These are phyloP conservation scores for Campylomormyrus tamandua DNA, from an alignment of 2,113 vertebrate species.

Conservation along the genomic window DNA sequence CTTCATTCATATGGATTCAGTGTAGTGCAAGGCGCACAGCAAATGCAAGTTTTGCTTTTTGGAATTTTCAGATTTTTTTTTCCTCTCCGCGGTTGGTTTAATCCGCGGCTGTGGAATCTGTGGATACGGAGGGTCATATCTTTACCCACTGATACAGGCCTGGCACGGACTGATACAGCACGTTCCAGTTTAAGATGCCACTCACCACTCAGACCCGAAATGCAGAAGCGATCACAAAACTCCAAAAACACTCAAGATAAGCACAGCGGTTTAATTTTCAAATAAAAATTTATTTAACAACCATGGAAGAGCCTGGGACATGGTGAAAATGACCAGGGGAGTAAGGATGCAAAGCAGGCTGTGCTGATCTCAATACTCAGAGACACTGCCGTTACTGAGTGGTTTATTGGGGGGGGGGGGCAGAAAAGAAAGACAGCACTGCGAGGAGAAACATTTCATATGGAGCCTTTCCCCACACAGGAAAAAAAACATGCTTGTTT, in stretches of 20 bases:
- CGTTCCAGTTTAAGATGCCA: neutral
- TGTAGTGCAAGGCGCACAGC: neutral
- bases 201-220: neutral
- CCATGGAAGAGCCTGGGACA: neutral
- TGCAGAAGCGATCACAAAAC: neutral
- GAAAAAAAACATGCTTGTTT: constrained; percentile 5
- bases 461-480: neutral
- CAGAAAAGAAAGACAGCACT: neutral
- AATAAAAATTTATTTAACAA: neutral
- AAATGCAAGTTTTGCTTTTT: neutral
- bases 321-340: neutral
- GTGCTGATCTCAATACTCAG: neutral
- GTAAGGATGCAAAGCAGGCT: too few relatives aligned
- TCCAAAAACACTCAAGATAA: neutral
- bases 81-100: neutral
- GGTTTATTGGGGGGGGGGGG: neutral
- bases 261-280: neutral
- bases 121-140: neutral
- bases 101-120: neutral
- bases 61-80: neutral
- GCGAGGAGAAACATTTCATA: neutral
- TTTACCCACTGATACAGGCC: neutral
- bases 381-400: neutral
- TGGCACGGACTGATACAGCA: neutral
- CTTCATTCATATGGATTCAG: neutral